Percentiles rank a stretch among this genome's conserved stretches.
These are phyloP conservation scores for Huso huso DNA, from an alignment of 2,797 vertebrate genomes.

Conservation along the genomic window DNA sequence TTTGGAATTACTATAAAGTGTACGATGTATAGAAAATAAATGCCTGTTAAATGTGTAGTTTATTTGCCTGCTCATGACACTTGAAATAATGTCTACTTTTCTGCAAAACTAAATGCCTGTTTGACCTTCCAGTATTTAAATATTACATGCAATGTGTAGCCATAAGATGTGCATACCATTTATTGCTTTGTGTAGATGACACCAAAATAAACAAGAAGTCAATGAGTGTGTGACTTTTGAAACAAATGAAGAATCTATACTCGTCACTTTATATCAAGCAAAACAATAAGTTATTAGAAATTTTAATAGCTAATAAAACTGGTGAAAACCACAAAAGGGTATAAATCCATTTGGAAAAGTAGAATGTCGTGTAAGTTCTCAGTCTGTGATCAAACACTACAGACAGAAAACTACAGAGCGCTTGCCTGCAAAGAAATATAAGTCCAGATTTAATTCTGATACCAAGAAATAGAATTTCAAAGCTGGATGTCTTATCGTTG, in stretches of 20 bases:
- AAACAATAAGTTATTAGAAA: conserved; percentile 56
- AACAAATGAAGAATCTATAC: background rate
- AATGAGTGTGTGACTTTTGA: background rate
- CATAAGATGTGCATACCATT: too few relatives aligned
- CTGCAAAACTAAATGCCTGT: too few relatives aligned
- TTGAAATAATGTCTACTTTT: too few relatives aligned
- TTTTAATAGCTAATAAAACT: conserved; percentile 83
- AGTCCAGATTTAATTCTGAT: conserved; percentile 99
- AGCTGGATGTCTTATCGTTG: conserved; percentile 96
- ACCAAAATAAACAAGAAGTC: background rate
- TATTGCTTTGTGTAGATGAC: conserved; percentile 3
- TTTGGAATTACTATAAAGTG: conserved; percentile 58
- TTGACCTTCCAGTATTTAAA: too few relatives aligned
- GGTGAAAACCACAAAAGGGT: conserved; percentile 59
- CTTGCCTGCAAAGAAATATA: conserved; percentile 88
- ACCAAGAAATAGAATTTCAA: conserved; percentile 99
- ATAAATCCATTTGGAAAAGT: conserved; percentile 60
- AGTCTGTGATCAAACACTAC: conserved; percentile 80
- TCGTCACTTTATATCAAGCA: conserved; percentile 35
- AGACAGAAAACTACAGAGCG: conserved; percentile 71
- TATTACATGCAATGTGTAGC: too few relatives aligned
- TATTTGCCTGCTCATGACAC: too few relatives aligned
- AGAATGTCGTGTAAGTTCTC: conserved; percentile 82
- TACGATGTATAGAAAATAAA: conserved; percentile 53
- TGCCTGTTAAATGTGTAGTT: conserved; percentile 60